Conservation (phyloP, 1,140 invertebrate species). For the Cydia splendana region DNA sequence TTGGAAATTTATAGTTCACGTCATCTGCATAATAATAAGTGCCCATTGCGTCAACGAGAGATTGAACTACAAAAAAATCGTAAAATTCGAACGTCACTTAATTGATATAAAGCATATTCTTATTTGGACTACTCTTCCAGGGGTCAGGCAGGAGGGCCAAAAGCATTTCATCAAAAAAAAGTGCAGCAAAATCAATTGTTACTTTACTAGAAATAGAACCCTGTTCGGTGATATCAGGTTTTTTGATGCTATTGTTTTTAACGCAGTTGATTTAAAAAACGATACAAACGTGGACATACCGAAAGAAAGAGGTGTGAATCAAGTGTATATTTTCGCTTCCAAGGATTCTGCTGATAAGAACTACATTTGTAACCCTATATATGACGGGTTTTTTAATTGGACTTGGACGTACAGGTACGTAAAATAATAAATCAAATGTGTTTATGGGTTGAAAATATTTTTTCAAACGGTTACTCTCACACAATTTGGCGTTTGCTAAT, state of each 20-base stretch:
- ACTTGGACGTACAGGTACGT: constrained; percentile 83
- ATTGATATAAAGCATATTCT: constrained; percentile 58
- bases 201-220: constrained; percentile 57
- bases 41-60: constrained; percentile 41
- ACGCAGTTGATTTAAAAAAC: constrained; percentile 49
- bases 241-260: constrained; percentile 72
- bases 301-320: constrained; percentile 45
- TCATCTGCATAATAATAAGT: constrained; percentile 38
- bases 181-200: constrained; percentile 58
- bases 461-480: too few species aligned
- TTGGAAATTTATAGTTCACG: constrained; percentile 40
- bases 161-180: constrained; percentile 48
- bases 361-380: constrained; percentile 58
- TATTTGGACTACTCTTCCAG: constrained; percentile 51
- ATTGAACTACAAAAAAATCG: constrained; percentile 37
- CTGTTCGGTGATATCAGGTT: constrained; percentile 57
- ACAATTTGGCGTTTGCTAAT: too few species aligned
- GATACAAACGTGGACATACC: constrained; percentile 48
- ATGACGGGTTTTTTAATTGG: constrained; percentile 81
- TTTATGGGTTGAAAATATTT: not conserved
- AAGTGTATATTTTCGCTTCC: constrained; percentile 75
- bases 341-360: constrained; percentile 68
- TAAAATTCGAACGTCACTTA: constrained; percentile 49
- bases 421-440: not conserved
- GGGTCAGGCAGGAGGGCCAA: constrained; percentile 51